Evolutionary conservation across 1,140 invertebrate species (phyloP), one percentile per base, ranked within the genome.

Genomic region (Melitaea cinxia): DNA sequence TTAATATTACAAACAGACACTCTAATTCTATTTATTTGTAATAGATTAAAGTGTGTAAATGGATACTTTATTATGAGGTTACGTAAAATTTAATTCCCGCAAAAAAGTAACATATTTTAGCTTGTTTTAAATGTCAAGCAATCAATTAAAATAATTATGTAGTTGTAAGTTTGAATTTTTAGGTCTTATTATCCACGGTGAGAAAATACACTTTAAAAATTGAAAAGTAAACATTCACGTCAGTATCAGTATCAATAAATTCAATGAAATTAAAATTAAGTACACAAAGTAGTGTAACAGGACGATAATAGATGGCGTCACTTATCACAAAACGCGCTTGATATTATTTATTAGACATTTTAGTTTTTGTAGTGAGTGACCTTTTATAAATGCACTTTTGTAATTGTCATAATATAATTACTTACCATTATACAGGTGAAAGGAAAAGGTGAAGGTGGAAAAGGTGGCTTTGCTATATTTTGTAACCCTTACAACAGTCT

Each of bases 221-320:
- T 28, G 26, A 35, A 10, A 6, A 7, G 35, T 15, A 15, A 39
- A 3, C 35, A 39, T 39, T 39, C 35, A 39, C n/a, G 35, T 39
- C n/a, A n/a, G n/a, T n/a, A n/a, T n/a, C n/a, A n/a, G n/a, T n/a
- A n/a, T n/a, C n/a, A n/a, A n/a, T n/a, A n/a, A n/a, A n/a, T n/a
- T n/a, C n/a, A 39, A 14, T 39, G 35, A 23, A 47, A 6, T 42
- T 1, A 57, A 19, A 28, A 42, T 7, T 17, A 57, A 33, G 0
- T 14, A 17, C n/a, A 28, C 35, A 26, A 56, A 9, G 24, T 57
- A 57, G 39, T 19, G 14, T 5, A 14, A 57, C 37, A 33, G 4
- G 3, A 4, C 23, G 23, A 21, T 57, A 57, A 57, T 23, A 57
- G 37, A 57, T 57, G 54, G 54, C 54, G 54, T 24, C 19, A 26